Base-by-base conservation (phyloP, 2,888 invertebrate genomes). In the Erebia ligea region DNA sequence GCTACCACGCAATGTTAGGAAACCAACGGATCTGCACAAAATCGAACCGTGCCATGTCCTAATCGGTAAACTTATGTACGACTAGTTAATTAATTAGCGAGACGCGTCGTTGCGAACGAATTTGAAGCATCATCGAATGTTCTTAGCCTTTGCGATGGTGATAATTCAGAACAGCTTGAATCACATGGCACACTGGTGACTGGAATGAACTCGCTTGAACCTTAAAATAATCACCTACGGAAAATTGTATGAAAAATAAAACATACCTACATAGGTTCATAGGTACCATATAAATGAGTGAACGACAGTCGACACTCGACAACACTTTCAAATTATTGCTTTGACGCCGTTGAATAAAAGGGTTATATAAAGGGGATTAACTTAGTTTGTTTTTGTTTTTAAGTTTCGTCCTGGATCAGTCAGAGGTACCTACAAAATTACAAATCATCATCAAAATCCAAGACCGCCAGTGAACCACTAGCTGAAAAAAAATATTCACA, bases 1-100 rank as follows among this genome's bases (percentile, higher is more conserved):
- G 87, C 73, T 67, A 75, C 73, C 88, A 88, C 86, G 89, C 86
- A 80, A 86, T 77, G 76, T 79, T 78, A 79, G 70, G 81, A 80
- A 80, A 78, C 64, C 56, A 45, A 56, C 62, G 48, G 50, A 56
- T 65, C 42, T 63, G 42, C 69, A 69, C 66, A 58, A 71, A 68
- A 73, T 52, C 11, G 68, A 67, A 63, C 59, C 67, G 59, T 48
- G 58, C 64, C 59, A 25, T 73, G 71, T 72, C 71, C 69, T 72
- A 73, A 72, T 69, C 71, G 69, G 4, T 40, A 59, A 59, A 3
- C n/a, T n/a, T 11, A 17, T 3, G 10, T 40, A 42, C 4, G 2
- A 0, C 21, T 45, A 13, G 25, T 57, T 68, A 57, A 68, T 74
- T 74, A 65, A 65, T 72, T 72, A 70, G 65, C 69, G 42, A 48